Base-by-base conservation (phyloP, 1,140 invertebrate species). In the Drosophila arizonae region DNA sequence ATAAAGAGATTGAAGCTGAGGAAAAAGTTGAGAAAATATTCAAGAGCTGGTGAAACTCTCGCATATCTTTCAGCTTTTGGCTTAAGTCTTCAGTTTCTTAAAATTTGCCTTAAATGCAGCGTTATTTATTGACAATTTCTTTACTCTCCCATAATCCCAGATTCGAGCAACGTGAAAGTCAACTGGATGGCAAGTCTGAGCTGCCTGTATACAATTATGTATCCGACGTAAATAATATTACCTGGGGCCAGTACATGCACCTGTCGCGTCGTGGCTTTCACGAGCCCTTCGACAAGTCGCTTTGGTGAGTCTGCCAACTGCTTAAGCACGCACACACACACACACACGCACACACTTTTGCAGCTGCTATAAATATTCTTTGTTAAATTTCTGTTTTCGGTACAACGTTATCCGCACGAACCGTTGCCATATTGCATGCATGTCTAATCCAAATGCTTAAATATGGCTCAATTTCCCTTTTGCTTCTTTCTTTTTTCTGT, bases 151-250 rank as follows among this genome's bases (percentile, higher is more conserved):
- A 2, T 45, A 15, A 15, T 46, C 15, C 17, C 4, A 90, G 89
- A 69, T 91, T 65, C 52, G 61, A 74, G 30, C 36, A 77, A 6
- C 67, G 74, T 15, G 74, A 73, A 50, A 78, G n/a, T 17, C 51
- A 90, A 39, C n/a, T 24, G 3, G 63, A 78, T 62, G 55, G 46
- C 4, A 85, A 76, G 43, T 79, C 84, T 0, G 92, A 93, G 74
- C 90, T 93, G 50, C 92, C 92, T 15, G 92, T 93, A 11, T 93
- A 93, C 75, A 93, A 93, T 79, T 93, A 93, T 62, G 77, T 92
- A 21, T 92, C 92, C 81, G 81, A 90, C 66, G 86, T 77, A 33
- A 92, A 87, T 52, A 87, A 80, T 13, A 79, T 94, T 54, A 93
- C 92, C 15, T 93, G 93, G 93, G 90, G 91, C 57, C 63, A 92